These are phyloP conservation scores for Hyposoter dolosus DNA, from an alignment of 2,888 invertebrate genomes.

Conservation along the genomic window DNA sequence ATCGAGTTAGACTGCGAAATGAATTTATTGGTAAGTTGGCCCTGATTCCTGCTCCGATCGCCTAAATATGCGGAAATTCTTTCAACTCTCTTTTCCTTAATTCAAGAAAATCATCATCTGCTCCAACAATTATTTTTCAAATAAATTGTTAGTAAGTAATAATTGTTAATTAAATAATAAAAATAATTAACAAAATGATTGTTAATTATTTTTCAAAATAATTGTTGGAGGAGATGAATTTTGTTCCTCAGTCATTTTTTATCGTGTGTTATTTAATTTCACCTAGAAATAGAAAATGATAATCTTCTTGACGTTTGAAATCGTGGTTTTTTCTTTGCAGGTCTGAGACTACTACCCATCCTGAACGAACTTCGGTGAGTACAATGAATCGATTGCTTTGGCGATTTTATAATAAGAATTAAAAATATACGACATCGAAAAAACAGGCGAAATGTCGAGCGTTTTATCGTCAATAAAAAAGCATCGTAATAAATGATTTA, in stretches of 20 bases:
- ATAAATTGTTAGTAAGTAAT: no score
- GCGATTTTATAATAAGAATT: constrained; percentile 75
- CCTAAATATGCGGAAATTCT: not conserved
- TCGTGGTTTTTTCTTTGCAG: constrained; percentile 85
- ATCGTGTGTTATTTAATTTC: not conserved
- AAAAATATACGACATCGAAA: not conserved
- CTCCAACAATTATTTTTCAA: not conserved
- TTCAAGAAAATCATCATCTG: not conserved
- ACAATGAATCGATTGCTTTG: constrained; percentile 63
- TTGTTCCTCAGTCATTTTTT: no score
- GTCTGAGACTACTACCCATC: constrained; percentile 94
- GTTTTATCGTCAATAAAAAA: constrained; percentile 1
- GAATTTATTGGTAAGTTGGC: constrained; percentile 96
- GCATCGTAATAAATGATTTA: not conserved
- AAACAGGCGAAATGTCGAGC: not conserved
- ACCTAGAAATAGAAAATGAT: not conserved
- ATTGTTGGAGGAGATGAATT: not conserved
- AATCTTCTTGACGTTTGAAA: constrained; percentile 23
- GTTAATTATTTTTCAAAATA: not conserved
- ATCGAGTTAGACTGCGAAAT: constrained; percentile 94
- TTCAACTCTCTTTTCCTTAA: not conserved
- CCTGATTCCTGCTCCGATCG: not conserved
- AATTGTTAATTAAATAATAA: no score
- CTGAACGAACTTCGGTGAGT: constrained; percentile 94
- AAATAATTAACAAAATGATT: not conserved